Percentiles rank a stretch among this genome's conserved stretches.
Conservation (phyloP, 2,113 vertebrate species). For the Peromyscus leucopus region DNA sequence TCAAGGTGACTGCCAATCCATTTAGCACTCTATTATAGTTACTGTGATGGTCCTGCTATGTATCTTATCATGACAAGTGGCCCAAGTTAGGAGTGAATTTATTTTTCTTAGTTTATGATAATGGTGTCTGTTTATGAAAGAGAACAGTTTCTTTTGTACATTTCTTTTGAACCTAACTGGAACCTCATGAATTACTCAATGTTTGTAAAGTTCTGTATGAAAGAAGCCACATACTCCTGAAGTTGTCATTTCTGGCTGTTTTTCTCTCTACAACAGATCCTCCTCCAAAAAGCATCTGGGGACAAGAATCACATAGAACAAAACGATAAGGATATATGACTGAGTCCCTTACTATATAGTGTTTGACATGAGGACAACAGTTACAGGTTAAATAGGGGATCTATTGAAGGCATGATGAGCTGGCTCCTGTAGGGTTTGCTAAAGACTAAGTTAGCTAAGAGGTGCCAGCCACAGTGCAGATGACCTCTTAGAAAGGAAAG, state of each 20-base stretch:
- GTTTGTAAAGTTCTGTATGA: not conserved
- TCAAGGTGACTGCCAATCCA: not conserved
- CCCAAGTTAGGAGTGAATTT: not conserved
- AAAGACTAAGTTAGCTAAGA: not conserved
- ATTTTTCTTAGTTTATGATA: conserved; percentile 4
- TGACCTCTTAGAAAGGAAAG: not conserved
- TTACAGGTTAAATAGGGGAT: not conserved
- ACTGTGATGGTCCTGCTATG: not conserved
- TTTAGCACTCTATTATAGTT: not conserved
- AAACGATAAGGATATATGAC: not conserved
- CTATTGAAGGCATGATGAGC: not conserved
- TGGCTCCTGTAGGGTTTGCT: not conserved
- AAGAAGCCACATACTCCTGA: not conserved
- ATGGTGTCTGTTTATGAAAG: not conserved
- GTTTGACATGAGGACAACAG: not conserved
- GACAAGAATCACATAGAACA: not conserved
- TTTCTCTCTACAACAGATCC: not conserved
- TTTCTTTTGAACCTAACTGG: not conserved
- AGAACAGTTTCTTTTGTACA: not conserved
- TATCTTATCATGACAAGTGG: not conserved
- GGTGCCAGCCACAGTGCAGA: not conserved
- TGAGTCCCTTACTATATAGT: not conserved
- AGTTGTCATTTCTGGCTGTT: not conserved
- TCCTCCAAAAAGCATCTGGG: conserved; percentile 14
- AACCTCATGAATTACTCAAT: not conserved